phyloP scores from a whole-genome alignment of 2,888 invertebrate species.

The Protodeltote pygarga region DNA sequence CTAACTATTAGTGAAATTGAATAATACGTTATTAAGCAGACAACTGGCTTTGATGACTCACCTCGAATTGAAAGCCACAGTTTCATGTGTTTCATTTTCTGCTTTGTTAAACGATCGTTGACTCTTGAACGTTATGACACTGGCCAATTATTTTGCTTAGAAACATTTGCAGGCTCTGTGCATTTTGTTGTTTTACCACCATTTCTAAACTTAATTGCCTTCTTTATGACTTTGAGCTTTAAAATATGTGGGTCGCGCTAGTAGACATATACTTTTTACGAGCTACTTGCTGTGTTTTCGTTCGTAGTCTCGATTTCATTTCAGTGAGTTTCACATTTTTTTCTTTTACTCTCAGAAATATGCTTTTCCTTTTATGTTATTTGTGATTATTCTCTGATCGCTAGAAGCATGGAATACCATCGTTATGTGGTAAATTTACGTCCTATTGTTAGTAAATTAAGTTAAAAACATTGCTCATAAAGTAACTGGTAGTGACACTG shows the following conservation, averaged over 20 bases:
- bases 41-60: constrained; percentile 53
- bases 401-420: constrained; percentile 1
- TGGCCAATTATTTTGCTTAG: constrained; percentile 35
- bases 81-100: constrained; percentile 55
- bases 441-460: constrained; percentile 43
- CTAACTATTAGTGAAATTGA: constrained; percentile 63
- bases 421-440: constrained; percentile 15
- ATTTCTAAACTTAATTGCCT: constrained; percentile 46
- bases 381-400: constrained; percentile 16
- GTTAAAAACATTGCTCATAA: constrained; percentile 39
- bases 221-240: constrained; percentile 50
- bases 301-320: constrained; percentile 36
- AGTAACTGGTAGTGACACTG: constrained; percentile 30
- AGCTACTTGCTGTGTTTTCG: constrained; percentile 54
- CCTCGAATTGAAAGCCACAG: constrained; percentile 52
- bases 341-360: constrained; percentile 13
- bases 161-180: constrained; percentile 17
- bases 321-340: constrained; percentile 26
- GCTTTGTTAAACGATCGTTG: constrained; percentile 49
- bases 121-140: constrained; percentile 47
- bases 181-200: constrained; percentile 23
- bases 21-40: constrained; percentile 53
- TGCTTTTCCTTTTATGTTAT: constrained; percentile 20
- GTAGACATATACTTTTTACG: constrained; percentile 53
- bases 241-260: constrained; percentile 53